Percentiles rank a stretch among this genome's conserved stretches.
These are phyloP conservation scores for Drosophila mojavensis DNA, from an alignment of 1,140 invertebrate genomes.

Conservation along the genomic window DNA sequence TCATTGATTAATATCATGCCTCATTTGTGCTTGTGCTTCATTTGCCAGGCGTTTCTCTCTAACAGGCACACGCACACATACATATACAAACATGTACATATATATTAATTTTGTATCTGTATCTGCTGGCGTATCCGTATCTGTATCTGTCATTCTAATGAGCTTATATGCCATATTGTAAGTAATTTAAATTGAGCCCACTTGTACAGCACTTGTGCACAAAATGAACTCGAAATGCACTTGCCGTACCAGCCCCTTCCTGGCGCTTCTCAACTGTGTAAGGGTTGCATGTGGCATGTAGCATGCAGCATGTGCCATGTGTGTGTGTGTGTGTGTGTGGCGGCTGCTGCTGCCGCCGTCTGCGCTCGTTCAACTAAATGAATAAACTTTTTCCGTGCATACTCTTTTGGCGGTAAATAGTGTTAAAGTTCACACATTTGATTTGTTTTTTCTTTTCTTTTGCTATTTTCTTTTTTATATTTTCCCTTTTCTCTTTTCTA, in stretches of 20 bases:
- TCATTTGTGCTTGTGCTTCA: constrained; percentile 34
- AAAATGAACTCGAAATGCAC: constrained; percentile 65
- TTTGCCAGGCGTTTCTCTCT: constrained; percentile 7
- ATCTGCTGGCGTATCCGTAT: neutral
- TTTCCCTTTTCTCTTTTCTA: neutral
- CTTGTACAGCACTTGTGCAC: constrained; percentile 39
- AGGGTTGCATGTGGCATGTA: constrained; percentile 9
- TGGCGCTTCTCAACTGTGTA: neutral
- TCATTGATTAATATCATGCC: constrained; percentile 48
- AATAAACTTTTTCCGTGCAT: constrained; percentile 79
- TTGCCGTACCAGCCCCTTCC: constrained; percentile 19
- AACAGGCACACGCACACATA: neutral
- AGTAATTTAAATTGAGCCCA: constrained; percentile 73
- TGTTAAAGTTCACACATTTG: constrained; percentile 82
- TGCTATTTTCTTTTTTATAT: neutral
- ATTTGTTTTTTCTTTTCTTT: constrained; percentile 60
- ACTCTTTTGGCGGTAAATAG: constrained; percentile 79
- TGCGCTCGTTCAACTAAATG: constrained; percentile 76
- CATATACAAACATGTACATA: constrained; percentile 15
- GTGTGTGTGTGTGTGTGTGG: neutral
- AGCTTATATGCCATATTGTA: constrained; percentile 52
- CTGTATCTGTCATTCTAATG: constrained; percentile 43
- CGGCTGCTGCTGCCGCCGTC: constrained; percentile 47
- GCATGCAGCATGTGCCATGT: constrained; percentile 9
- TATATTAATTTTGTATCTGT: constrained; percentile 5